These are phyloP conservation scores for Argopecten irradians DNA, from an alignment of 1,140 invertebrate species.

Conservation along the genomic window DNA sequence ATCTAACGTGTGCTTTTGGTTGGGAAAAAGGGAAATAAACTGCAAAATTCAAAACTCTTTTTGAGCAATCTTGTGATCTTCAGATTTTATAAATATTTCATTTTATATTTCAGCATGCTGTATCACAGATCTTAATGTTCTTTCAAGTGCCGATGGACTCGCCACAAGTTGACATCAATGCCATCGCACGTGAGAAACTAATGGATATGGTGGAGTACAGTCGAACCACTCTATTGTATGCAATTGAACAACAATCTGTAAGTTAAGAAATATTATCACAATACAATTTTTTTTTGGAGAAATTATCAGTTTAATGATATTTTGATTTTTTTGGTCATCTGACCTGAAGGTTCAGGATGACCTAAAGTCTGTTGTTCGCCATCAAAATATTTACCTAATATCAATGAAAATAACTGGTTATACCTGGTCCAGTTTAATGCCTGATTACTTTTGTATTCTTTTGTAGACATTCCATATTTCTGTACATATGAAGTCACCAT, in stretches of 20 bases:
- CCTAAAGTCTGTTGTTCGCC: background rate
- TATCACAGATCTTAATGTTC: slow-evolving; percentile 86
- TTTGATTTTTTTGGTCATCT: background rate
- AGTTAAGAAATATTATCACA: slow-evolving; percentile 68
- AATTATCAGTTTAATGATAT: background rate
- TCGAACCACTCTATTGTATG: slow-evolving; percentile 77
- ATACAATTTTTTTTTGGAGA: background rate
- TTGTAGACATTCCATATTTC: slow-evolving; percentile 82
- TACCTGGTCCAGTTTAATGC: too few relatives aligned
- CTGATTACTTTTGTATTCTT: slow-evolving; percentile 35
- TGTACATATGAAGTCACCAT: slow-evolving; percentile 87
- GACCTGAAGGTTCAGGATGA: background rate
- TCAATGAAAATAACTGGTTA: too few relatives aligned
- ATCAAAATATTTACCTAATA: too few relatives aligned
- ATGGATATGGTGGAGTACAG: slow-evolving; percentile 73
- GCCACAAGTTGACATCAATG: slow-evolving; percentile 67
- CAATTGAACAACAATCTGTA: slow-evolving; percentile 80
- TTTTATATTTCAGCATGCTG: slow-evolving; percentile 81
- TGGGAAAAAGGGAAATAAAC: too few relatives aligned
- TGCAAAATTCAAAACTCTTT: too few relatives aligned
- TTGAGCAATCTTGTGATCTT: background rate
- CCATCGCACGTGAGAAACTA: slow-evolving; percentile 72
- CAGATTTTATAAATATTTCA: background rate
- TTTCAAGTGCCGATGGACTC: slow-evolving; percentile 80
- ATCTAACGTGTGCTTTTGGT: too few relatives aligned